phyloP scores from a whole-genome alignment of 2,888 invertebrate genomes.

The Augiades crinisus region DNA sequence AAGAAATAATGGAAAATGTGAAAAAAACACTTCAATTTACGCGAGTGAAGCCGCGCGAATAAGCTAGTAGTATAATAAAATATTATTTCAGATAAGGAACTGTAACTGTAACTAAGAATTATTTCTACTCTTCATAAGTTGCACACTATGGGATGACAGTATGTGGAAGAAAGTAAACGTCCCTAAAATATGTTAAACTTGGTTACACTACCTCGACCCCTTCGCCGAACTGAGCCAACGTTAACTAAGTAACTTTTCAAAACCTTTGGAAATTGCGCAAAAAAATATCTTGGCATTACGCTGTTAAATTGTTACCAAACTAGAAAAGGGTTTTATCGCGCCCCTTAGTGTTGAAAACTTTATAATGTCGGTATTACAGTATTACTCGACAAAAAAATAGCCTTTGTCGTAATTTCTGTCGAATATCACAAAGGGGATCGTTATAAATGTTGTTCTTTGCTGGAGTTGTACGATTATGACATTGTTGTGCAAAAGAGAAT shows the following conservation, averaged over 20 bases:
- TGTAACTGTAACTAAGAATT: no score
- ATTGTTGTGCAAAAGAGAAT: not conserved
- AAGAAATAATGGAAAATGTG: no score
- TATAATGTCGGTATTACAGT: conserved; percentile 8
- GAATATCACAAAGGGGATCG: conserved; percentile 1
- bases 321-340: conserved; percentile 13
- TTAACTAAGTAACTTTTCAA: conserved; percentile 29
- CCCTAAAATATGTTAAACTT: not conserved
- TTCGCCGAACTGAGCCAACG: conserved; percentile 8
- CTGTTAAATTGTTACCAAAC: conserved; percentile 8
- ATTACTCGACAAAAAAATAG: conserved; percentile 1
- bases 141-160: no score
- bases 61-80: no score
- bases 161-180: no score
- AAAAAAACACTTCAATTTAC: no score
- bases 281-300: conserved; percentile 16
- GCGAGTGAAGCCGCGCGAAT: no score
- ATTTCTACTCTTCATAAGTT: no score
- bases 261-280: conserved; percentile 15
- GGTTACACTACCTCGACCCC: conserved; percentile 9
- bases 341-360: conserved; percentile 9
- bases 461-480: not conserved
- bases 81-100: no score
- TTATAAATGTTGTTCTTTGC: not conserved
- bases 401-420: not conserved